Percentiles rank a stretch among this genome's conserved stretches.
Evolutionary conservation across 2,888 invertebrate species (phyloP).

Genomic region (Hyposoter dolosus): DNA sequence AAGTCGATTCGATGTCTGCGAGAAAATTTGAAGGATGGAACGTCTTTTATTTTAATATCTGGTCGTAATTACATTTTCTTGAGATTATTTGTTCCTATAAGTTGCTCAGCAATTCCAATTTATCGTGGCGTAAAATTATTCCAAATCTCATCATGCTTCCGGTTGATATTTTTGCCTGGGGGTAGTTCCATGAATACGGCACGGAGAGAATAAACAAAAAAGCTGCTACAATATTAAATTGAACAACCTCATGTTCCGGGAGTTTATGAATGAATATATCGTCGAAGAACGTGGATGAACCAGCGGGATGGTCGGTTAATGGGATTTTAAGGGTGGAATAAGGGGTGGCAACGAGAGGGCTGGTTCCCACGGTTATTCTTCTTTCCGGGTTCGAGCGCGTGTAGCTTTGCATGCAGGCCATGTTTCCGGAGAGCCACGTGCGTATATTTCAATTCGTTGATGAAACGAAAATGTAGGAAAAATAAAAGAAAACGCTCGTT

Average conservation of each 20-base stretch:
- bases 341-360: neutral
- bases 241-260: neutral
- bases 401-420: slow-evolving; percentile 31
- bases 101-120: neutral
- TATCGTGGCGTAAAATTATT: neutral
- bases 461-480: neutral
- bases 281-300: slow-evolving; percentile 23
- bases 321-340: slow-evolving; percentile 29
- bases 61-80: neutral
- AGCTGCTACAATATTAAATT: neutral
- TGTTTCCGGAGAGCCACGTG: slow-evolving; percentile 8
- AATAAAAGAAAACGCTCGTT: neutral
- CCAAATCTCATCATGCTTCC: neutral
- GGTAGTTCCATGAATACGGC: neutral
- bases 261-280: slow-evolving; percentile 49
- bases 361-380: slow-evolving; percentile 31
- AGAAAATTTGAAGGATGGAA: neutral
- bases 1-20: neutral
- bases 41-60: neutral
- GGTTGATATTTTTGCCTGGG: neutral
- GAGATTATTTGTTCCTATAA: neutral
- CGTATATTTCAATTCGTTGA: neutral
- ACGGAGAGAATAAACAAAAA: neutral
- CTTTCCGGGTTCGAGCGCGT: slow-evolving; percentile 60
- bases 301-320: slow-evolving; percentile 27